Percentiles rank a stretch among this genome's conserved stretches.
phyloP scores from a whole-genome alignment of 2,888 invertebrate genomes.

The Tetheella fluctuosa region DNA sequence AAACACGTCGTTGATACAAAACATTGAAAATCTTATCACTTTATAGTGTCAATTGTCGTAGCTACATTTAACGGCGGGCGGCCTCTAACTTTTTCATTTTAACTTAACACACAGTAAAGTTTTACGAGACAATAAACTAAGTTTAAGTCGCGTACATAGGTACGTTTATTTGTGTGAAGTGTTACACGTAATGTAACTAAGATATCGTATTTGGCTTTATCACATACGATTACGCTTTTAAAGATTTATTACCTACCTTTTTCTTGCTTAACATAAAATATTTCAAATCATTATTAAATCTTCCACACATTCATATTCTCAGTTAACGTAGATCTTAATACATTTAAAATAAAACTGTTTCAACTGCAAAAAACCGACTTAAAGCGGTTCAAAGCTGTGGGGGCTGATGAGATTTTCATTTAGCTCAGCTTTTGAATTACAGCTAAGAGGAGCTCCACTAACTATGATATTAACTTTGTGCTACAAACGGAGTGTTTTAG shows the following conservation, averaged over 20 bases:
- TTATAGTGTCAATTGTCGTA: conserved; percentile 12
- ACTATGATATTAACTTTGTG: conserved; percentile 43
- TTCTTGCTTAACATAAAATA: no score
- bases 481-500: conserved; percentile 29
- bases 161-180: conserved; percentile 31
- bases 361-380: conserved; percentile 34
- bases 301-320: background rate
- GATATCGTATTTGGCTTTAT: background rate
- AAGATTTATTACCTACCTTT: no score
- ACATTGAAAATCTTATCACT: background rate
- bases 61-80: background rate
- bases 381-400: conserved; percentile 40
- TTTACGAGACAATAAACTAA: conserved; percentile 54
- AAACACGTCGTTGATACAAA: background rate
- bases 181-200: conserved; percentile 31
- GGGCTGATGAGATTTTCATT: conserved; percentile 63
- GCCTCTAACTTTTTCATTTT: conserved; percentile 17
- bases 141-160: conserved; percentile 39
- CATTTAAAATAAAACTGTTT: conserved; percentile 16
- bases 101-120: conserved; percentile 48
- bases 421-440: conserved; percentile 50
- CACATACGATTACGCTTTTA: no score
- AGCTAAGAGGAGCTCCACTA: conserved; percentile 39
- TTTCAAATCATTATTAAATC: background rate
- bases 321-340: background rate